Conservation (phyloP, 1,140 invertebrate genomes). For the Zaprionus ornatus region DNA sequence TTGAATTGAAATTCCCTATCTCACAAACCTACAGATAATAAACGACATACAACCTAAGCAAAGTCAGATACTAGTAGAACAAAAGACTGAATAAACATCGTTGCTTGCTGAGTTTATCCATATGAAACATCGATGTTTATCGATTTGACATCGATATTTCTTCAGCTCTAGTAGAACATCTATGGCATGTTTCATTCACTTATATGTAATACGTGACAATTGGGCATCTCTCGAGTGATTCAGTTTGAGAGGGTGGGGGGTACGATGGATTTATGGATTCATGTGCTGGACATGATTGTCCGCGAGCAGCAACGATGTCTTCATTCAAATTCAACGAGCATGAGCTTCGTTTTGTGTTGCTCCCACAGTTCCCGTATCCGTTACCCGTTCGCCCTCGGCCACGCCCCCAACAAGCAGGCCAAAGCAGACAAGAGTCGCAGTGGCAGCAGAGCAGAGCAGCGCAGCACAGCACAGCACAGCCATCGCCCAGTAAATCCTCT, state of each 20-base stretch:
- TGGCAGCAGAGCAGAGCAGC: too few species aligned
- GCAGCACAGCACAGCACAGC: too few species aligned
- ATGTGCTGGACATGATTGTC: neutral
- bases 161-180: too few species aligned
- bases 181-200: too few species aligned
- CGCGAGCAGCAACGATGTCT: neutral
- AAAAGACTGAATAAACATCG: too few species aligned
- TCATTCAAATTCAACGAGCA: constrained; percentile 10
- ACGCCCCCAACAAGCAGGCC: constrained; percentile 10
- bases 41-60: too few species aligned
- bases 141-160: too few species aligned
- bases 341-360: neutral
- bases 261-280: constrained; percentile 1
- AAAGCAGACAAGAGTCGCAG: neutral
- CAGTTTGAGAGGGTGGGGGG: neutral
- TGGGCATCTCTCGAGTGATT: neutral
- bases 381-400: constrained; percentile 20
- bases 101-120: too few species aligned
- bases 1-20: too few species aligned
- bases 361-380: constrained; percentile 12
- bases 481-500: constrained; percentile 66
- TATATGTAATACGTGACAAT: neutral
- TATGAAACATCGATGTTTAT: too few species aligned
- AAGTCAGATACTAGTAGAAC: too few species aligned
- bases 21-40: too few species aligned